These are phyloP conservation scores for Endotricha flammealis DNA, from an alignment of 2,888 invertebrate genomes.

Conservation along the genomic window DNA sequence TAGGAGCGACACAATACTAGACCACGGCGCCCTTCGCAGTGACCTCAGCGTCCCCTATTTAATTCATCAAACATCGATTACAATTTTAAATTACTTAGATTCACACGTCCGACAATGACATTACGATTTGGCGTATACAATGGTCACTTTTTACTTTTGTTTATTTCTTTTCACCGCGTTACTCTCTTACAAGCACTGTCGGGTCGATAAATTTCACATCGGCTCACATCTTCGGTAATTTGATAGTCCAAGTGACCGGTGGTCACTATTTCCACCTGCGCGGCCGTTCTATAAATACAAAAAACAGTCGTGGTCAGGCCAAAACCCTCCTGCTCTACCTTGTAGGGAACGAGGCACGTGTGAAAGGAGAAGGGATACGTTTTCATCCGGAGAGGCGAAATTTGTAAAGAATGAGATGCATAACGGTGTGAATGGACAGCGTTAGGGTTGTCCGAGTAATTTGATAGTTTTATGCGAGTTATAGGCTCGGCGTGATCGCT, in stretches of 20 bases:
- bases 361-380: constrained; percentile 27
- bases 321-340: constrained; percentile 26
- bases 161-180: constrained; percentile 45
- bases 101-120: constrained; percentile 59
- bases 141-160: constrained; percentile 37
- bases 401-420: constrained; percentile 29
- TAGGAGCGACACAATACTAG: background rate
- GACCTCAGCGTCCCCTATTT: constrained; percentile 42
- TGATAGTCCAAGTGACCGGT: constrained; percentile 64
- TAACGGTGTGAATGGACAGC: constrained; percentile 33
- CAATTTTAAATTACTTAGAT: constrained; percentile 62
- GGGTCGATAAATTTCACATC: constrained; percentile 62
- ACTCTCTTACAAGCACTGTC: constrained; percentile 44
- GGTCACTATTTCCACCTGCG: constrained; percentile 65
- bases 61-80: constrained; percentile 50
- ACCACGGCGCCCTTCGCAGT: constrained; percentile 41
- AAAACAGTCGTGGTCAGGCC: constrained; percentile 26
- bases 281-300: constrained; percentile 24
- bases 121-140: constrained; percentile 41
- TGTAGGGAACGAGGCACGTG: constrained; percentile 6
- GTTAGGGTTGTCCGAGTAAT: constrained; percentile 57
- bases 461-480: constrained; percentile 61
- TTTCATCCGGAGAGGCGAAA: constrained; percentile 31
- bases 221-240: constrained; percentile 43
- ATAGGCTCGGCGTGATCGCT: constrained; percentile 61